Conservation (phyloP, 2,113 vertebrate genomes). For the Zosterops hypoxanthus region DNA sequence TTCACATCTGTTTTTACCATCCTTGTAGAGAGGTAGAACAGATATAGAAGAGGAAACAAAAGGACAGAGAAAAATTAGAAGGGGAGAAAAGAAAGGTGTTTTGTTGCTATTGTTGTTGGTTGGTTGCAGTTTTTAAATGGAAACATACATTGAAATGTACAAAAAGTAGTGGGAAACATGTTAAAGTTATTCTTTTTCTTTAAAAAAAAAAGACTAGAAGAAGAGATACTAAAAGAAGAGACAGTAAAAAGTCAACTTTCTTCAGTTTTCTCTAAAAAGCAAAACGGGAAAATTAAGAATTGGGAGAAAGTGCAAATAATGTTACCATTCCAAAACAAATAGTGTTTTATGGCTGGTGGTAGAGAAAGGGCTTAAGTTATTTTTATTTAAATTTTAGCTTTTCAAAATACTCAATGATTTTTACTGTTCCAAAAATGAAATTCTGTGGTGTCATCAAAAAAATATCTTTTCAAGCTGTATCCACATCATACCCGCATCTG, state of each 20-base stretch:
- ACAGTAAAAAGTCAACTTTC: not conserved
- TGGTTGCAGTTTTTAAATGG: not conserved
- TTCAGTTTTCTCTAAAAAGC: not conserved
- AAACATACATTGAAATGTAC: not conserved
- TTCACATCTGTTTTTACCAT: not conserved
- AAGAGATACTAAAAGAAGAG: not conserved
- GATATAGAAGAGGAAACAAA: not conserved
- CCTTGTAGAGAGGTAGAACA: not conserved
- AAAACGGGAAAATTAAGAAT: not conserved
- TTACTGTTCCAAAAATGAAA: not conserved
- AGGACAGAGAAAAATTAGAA: not conserved
- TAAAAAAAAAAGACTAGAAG: not conserved
- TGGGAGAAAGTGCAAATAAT: not conserved
- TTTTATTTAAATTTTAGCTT: not conserved
- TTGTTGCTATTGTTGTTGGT: not conserved
- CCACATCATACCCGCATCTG: not conserved
- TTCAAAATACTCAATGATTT: not conserved
- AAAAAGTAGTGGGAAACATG: not conserved
- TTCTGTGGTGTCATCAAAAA: not conserved
- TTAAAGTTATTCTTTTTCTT: not conserved
- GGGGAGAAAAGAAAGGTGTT: fast-evolving
- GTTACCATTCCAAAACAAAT: not conserved
- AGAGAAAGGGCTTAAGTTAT: not conserved
- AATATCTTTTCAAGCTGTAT: not conserved
- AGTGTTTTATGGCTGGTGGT: not conserved